A percentile compares a stretch with the other conserved stretches of the same genome.
phyloP scores from a whole-genome alignment of 2,888 invertebrate species.

The Harmothoe impar region DNA sequence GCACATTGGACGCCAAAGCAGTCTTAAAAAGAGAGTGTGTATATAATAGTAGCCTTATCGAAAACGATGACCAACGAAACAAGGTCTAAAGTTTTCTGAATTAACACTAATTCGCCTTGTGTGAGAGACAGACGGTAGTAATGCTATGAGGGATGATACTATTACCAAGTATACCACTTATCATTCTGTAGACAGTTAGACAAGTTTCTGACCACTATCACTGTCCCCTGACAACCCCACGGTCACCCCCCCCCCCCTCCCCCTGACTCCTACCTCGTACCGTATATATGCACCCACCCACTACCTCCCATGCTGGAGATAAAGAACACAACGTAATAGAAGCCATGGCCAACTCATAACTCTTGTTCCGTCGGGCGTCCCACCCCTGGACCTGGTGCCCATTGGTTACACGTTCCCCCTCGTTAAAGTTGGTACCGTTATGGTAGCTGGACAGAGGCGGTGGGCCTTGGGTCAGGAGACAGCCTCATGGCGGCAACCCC shows the following conservation, averaged over 20 bases:
- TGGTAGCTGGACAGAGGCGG: no score
- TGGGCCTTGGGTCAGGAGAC: not conserved
- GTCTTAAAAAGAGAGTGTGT: no score
- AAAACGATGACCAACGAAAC: no score
- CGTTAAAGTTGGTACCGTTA: not conserved
- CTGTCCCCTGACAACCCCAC: not conserved
- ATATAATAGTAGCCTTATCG: no score
- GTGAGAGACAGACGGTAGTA: no score
- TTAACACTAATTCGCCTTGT: no score
- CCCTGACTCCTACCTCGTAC: not conserved
- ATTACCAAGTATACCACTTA: not conserved
- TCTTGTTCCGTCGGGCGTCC: not conserved
- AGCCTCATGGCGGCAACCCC: no score
- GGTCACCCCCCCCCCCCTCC: not conserved
- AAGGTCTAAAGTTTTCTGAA: no score
- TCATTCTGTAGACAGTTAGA: not conserved
- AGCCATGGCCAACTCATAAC: conserved; percentile 16
- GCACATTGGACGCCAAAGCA: no score
- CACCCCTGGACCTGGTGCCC: not conserved
- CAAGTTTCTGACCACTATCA: not conserved
- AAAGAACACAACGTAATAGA: not conserved
- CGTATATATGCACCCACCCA: not conserved
- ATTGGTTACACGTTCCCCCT: not conserved
- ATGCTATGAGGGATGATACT: not conserved
- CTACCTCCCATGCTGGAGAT: not conserved